Percentiles rank a stretch among this genome's conserved stretches.
Evolutionary conservation across 2,888 invertebrate genomes (phyloP).

Genomic region (Meghimatium bilineatum): DNA sequence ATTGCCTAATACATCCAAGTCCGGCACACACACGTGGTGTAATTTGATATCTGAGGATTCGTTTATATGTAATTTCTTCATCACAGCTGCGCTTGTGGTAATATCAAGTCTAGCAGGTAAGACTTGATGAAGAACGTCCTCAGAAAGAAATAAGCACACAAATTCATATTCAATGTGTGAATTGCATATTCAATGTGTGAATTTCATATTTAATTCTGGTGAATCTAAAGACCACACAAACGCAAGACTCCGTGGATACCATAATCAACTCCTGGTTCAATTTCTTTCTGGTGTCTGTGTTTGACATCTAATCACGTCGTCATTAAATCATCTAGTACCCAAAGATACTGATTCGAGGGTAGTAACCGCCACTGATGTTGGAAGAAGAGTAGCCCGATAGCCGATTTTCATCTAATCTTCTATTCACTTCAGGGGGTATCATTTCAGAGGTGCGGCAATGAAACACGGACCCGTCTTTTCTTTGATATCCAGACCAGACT

Average conservation of each 20-base stretch:
- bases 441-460: not conserved
- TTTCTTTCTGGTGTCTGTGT: slow-evolving; percentile 6
- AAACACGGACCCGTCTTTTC: not conserved
- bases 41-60: too few relatives aligned
- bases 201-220: too few relatives aligned
- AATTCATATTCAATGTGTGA: too few relatives aligned
- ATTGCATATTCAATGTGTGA: too few relatives aligned
- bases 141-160: too few relatives aligned
- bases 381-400: not conserved
- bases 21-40: too few relatives aligned
- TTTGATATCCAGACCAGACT: not conserved
- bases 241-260: not conserved
- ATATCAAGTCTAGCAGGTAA: too few relatives aligned
- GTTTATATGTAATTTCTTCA: too few relatives aligned
- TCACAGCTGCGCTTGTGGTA: too few relatives aligned
- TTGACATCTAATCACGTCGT: slow-evolving; percentile 38
- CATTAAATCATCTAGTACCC: slow-evolving; percentile 36
- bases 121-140: too few relatives aligned
- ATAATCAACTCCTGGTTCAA: slow-evolving; percentile 18
- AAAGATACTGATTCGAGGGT: slow-evolving; percentile 4
- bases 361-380: not conserved
- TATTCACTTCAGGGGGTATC: slow-evolving; percentile 12
- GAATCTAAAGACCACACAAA: not conserved
- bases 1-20: too few relatives aligned
- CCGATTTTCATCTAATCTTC: slow-evolving; percentile 24